Evolutionary conservation across 2,797 vertebrate genomes (phyloP), one percentile per base, ranked within the genome.

Genomic region (Scomberomorus guttatus): DNA sequence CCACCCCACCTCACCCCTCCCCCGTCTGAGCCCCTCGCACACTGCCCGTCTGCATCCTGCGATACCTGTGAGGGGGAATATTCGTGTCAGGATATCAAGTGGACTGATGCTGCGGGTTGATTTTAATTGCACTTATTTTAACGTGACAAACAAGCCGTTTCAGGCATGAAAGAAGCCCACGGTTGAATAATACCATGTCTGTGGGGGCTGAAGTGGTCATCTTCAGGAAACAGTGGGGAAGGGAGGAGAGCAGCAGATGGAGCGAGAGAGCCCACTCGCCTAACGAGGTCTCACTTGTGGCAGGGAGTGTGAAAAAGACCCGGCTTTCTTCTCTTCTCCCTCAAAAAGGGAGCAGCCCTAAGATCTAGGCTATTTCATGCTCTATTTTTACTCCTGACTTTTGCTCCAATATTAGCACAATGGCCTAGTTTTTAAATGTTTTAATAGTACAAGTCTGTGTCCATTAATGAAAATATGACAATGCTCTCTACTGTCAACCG

Each of bases 361-460:
- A 91, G 94, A 95, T 95, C 95, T 37, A 37, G 37, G 37, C 37
- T 95, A 93, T 96, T 95, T 95, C 94, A 94, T 86, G 93, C 89
- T 93, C 95, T 96, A 96, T 95, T 95, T 96, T 94, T 94, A 91
- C 85, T 81, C 87, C 78, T 84, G 91, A 93, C 91, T 93, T 91
- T 92, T 91, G 80, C 90, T 92, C 93, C 90, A 92, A 90, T 95
- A 94, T 95, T 95, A 94, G 94, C 94, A 94, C 94, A 90, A 89
- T 93, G 95, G 91, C 95, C 95, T 90, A 90, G 81, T 95, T 95
- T 94, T 90, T 82, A 82, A 91, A 91, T 77, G 80, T 92, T 94
- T 89, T 90, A 89, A 85, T 85, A 79, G 86, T 89, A 20, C 79
- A 68, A 80, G 81, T 87, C 86, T 86, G 84, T 75, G 61, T 91